Evolutionary conservation across 2,888 invertebrate species (phyloP), one percentile per base, ranked within the genome.

Genomic region (Abrostola triplasia): DNA sequence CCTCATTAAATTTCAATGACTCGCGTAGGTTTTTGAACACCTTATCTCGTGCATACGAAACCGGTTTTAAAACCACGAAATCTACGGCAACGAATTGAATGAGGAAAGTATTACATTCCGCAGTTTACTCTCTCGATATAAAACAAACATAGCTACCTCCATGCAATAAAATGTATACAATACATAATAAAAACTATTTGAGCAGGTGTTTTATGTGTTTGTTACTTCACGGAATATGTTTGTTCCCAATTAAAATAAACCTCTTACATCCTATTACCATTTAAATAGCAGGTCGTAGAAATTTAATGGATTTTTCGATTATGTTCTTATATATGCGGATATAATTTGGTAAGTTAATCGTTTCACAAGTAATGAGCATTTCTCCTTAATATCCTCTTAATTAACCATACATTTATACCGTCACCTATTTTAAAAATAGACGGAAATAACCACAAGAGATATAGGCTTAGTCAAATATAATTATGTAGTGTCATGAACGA

Each of bases 371-470:
- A 2, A 24, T 2, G 24, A 24, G 24, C 1, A 24, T 24, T 24
- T 24, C 24, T 24, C 24, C 24, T 24, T 24, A 24, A 24, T 4
- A 24, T 4, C 24, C 1, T 24, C 1, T 24, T 24, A 24, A 24
- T 24, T 24, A 50, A 8, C 53, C 35, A 37, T 2, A 47, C 40
- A 40, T 41, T 35, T 6, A 57, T 41, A 57, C 24, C 51, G 57
- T 35, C 42, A 13, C 35, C 24, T 0, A n/a, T 52, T 61, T n/a
- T 41, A 8, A 44, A n/a, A 57, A 42, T 36, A 47, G 7, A 37
- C n/a, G 63, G 67, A 71, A 59, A 67, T 53, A 56, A 51, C 59
- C 67, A 11, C 41, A 36, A 41, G 37, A 67, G 56, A 63, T 59
- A 54, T 47, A 54, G 38, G 36, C 36, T 50, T 49, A 59, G 55